phyloP scores from a whole-genome alignment of 2,797 vertebrate genomes.

The Peromyscus eremicus region DNA sequence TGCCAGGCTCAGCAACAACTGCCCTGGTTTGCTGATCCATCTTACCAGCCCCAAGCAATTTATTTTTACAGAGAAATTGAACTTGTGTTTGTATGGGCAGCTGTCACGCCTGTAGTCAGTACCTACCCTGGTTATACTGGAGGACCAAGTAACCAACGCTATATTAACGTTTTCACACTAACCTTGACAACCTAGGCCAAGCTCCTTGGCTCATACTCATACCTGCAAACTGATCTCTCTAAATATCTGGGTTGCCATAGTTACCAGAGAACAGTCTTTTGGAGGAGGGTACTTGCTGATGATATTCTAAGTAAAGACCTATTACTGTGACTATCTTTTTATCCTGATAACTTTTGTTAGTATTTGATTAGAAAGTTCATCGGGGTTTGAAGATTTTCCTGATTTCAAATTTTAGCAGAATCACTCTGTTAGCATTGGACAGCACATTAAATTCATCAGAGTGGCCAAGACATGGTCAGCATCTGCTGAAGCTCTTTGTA shows the following conservation, averaged over 20 bases:
- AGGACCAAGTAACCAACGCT: background rate
- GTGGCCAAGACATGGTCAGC: background rate
- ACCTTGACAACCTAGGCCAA: background rate
- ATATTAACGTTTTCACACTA: background rate
- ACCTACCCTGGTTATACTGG: background rate
- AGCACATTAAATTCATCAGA: background rate
- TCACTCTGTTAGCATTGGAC: background rate
- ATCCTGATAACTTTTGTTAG: conserved; percentile 41
- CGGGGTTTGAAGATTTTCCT: background rate
- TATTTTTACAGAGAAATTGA: background rate
- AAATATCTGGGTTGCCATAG: background rate
- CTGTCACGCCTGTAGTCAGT: background rate
- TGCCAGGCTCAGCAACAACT: background rate
- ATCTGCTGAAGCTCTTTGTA: background rate
- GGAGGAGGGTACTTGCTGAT: background rate
- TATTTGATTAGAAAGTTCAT: background rate
- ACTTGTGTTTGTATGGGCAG: conserved; percentile 4
- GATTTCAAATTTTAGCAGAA: conserved; percentile 23
- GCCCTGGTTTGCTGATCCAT: background rate
- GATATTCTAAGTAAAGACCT: conserved; percentile 5
- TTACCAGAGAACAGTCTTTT: conserved; percentile 31
- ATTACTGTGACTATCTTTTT: background rate
- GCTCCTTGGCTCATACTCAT: background rate
- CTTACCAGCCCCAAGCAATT: background rate
- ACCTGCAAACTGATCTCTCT: conserved; percentile 16